Evolutionary conservation across 2,888 invertebrate genomes (phyloP), one percentile per base, ranked within the genome.

Genomic region (Drosophila robusta): DNA sequence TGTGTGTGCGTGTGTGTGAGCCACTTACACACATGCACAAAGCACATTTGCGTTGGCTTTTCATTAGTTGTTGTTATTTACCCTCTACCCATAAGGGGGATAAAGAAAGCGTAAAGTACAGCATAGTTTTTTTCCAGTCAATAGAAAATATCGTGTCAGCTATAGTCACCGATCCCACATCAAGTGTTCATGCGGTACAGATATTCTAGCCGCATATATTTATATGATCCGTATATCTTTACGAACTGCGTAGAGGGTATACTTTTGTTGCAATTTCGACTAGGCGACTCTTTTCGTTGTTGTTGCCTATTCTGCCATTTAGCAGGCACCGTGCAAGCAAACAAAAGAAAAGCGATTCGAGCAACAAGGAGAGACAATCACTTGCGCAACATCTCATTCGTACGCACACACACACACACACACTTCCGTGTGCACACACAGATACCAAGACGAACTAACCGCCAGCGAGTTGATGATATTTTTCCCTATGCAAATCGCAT

Each of bases 401-500:
- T 61, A 49, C 51, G 29, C 61, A 46, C 45, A 45, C 54, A 47
- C 44, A 32, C 46, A 38, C n/a, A 36, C 4, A 18, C 18, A n/a
- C 49, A 63, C 51, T 49, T 50, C 22, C 42, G 52, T 24, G 51
- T 26, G 18, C 42, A 56, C 67, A 60, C 39, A 58, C 39, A 63
- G 14, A 41, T 24, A 57, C 51, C 49, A 52, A 55, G 60, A 44
- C 56, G 61, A 63, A 56, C 75, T 51, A 62, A 78, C 68, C 70
- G 67, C 70, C 71, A 69, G 75, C 78, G 72, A 75, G 77, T 80
- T 74, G 73, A 74, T 70, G 84, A 70, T 74, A 78, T 78, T 80
- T 79, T 75, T 80, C 70, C 65, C 81, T 83, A 86, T 87, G 85
- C 83, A 87, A 86, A 86, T 86, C 77, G 79, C 67, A 85, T 86